Evolutionary conservation across 2,113 vertebrate species (phyloP), one percentile per base, ranked within the genome.

Genomic region (Crotalus tigris): DNA sequence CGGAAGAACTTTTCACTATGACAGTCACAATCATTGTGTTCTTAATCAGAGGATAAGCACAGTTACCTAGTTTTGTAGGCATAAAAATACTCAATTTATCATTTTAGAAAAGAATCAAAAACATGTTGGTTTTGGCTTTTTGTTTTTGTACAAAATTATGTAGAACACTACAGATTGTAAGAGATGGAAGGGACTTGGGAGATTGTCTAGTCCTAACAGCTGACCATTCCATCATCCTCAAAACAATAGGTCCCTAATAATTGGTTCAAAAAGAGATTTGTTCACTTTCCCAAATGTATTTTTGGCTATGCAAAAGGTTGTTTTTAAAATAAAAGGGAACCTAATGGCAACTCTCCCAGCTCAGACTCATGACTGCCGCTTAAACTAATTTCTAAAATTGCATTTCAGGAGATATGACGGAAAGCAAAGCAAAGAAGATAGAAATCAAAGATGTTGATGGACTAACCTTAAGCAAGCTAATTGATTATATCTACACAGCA

Each of bases 401-500:
- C 54, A 92, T 94, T 97, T 1, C 94, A 99, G 99, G 99, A 90
- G 99, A 99, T 96, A 99, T 99, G 99, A 99, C 98, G 93, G 99
- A 99, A 97, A 99, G 99, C 91, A 99, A 99, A 96, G 99, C 99
- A 93, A 98, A 98, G 92, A 98, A 98, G 97, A 98, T 99, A 90
- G 99, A 99, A 97, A 99, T 99, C 95, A 98, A 98, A 94, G 99
- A 99, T 0, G 98, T 99, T 8, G 99, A 99, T 51, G 99, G 99
- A 33, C 98, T 97, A 95, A 99, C 98, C 0, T 97, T 99, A 93
- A 98, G 97, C 87, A 99, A 98, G 95, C 98, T 99, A 96, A 98
- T 99, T 5, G 98, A 99, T 96, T 99, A 99, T 95, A 99, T 99
- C 96, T 99, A 99, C 96, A 99, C 99, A 0, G 99, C 99, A 0